Evolutionary conservation across 1,140 invertebrate species (phyloP), one percentile per base, ranked within the genome.

Genomic region (Drosophila orena): DNA sequence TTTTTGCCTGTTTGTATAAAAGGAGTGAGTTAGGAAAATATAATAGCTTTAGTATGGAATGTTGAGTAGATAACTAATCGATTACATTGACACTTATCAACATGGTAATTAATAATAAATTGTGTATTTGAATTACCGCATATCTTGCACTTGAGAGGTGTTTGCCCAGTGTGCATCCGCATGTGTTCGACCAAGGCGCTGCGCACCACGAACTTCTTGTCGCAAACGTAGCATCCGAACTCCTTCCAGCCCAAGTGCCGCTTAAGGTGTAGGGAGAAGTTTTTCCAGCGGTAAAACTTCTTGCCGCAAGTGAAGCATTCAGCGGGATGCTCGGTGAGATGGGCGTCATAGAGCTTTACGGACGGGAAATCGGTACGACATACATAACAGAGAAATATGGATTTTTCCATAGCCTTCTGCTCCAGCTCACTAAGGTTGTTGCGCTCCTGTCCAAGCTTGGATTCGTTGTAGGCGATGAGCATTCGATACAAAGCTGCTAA

Each of bases 221-320:
- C 94, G 91, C 97, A 98, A 14, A 96, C 92, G 3, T 95, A 95
- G 79, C 97, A 98, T 20, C 94, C 95, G 71, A 69, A 92, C 81
- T 88, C 86, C 59, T 92, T 92, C 73, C 97, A 96, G 14, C 96
- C 95, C 37, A 96, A 88, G 92, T 97, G 96, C 3, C 95, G 95
- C 81, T 96, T 96, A 79, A 96, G 93, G 81, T 97, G 96, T 10
- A 96, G 86, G 7, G 95, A 95, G 40, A 96, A 94, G 91, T 96
- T 96, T 27, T 95, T 94, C 74, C 95, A 93, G 11, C 95, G 93
- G 85, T 94, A 95, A 92, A 97, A 97, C 75, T 95, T 95, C 89
- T 97, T 97, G 6, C 96, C 96, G 84, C 96, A 97, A 30, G 95
- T 95, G 22, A 94, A 93, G 79, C 96, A 97, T 86, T 97, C 96